Percentiles rank a stretch among this genome's conserved stretches.
Evolutionary conservation across 2,888 invertebrate species (phyloP).

Genomic region (Mesochorus sp.): DNA sequence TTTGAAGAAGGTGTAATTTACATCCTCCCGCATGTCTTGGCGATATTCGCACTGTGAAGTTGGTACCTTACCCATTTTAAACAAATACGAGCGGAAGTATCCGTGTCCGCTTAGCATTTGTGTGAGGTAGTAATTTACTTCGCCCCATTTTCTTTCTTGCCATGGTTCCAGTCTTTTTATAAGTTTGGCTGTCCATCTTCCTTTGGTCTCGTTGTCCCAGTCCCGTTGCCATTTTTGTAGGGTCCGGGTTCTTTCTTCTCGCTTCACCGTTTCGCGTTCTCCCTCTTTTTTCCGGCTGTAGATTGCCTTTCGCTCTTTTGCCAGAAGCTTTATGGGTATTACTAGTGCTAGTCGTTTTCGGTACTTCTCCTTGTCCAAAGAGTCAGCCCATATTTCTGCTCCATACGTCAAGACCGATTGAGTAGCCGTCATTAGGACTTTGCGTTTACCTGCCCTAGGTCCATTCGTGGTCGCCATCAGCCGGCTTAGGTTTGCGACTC

Average conservation of each 20-base stretch:
- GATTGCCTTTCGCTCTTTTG: constrained; percentile 23
- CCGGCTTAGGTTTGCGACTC: no score
- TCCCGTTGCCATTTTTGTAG: neutral
- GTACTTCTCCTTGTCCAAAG: constrained; percentile 51
- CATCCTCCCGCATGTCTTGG: constrained; percentile 25
- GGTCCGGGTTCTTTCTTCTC: neutral
- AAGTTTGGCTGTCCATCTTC: neutral
- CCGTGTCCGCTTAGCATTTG: constrained; percentile 60
- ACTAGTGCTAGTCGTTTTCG: constrained; percentile 41
- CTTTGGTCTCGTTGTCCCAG: neutral
- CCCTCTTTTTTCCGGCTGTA: no score
- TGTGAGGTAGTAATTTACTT: constrained; percentile 53
- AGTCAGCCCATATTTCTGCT: no score
- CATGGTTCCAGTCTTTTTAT: neutral
- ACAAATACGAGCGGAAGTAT: constrained; percentile 59
- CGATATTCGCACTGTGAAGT: constrained; percentile 26
- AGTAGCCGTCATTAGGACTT: no score
- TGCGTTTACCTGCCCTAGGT: no score
- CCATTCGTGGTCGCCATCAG: no score
- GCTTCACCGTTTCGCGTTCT: neutral
- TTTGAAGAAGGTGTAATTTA: constrained; percentile 50
- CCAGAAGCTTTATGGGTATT: neutral
- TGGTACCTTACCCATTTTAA: constrained; percentile 40
- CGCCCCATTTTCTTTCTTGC: neutral
- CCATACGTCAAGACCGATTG: no score